Evolutionary conservation across 1,140 invertebrate genomes (phyloP).

Genomic region (Helicoverpa armigera): DNA sequence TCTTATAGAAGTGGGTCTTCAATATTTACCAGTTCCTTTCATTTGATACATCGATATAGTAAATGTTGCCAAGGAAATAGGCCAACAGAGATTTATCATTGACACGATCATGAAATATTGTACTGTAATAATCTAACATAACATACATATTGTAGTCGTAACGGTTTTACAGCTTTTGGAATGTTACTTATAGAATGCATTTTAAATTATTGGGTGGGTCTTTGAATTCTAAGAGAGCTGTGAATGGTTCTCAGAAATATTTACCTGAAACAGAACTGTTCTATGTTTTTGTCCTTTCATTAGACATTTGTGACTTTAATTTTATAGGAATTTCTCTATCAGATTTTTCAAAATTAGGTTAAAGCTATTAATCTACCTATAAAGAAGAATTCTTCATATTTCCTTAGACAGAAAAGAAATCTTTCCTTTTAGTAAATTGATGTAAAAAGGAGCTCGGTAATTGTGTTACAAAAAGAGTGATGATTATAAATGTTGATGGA

Average conservation of each 20-base stretch:
- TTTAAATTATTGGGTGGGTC: background rate
- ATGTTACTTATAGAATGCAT: conserved; percentile 26
- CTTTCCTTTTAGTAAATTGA: too few relatives aligned
- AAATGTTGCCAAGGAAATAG: conserved; percentile 16
- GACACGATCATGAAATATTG: conserved; percentile 22
- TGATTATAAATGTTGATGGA: too few relatives aligned
- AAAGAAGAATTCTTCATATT: too few relatives aligned
- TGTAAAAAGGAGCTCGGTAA: too few relatives aligned
- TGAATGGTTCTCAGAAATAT: background rate
- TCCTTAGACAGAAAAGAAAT: too few relatives aligned
- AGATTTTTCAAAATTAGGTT: too few relatives aligned
- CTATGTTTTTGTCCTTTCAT: background rate
- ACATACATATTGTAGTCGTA: conserved; percentile 7
- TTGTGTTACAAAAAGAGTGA: too few relatives aligned
- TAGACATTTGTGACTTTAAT: background rate
- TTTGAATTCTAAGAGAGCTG: background rate
- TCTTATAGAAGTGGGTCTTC: background rate
- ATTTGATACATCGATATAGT: conserved; percentile 21
- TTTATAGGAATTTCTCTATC: background rate
- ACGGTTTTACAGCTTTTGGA: conserved; percentile 9
- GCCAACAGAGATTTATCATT: conserved; percentile 38
- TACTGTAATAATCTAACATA: conserved; percentile 22
- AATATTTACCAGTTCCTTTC: background rate
- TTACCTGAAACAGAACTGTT: background rate
- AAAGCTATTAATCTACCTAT: too few relatives aligned